Base-by-base conservation (phyloP, 2,888 invertebrate genomes). In the Xylota sylvarum region DNA sequence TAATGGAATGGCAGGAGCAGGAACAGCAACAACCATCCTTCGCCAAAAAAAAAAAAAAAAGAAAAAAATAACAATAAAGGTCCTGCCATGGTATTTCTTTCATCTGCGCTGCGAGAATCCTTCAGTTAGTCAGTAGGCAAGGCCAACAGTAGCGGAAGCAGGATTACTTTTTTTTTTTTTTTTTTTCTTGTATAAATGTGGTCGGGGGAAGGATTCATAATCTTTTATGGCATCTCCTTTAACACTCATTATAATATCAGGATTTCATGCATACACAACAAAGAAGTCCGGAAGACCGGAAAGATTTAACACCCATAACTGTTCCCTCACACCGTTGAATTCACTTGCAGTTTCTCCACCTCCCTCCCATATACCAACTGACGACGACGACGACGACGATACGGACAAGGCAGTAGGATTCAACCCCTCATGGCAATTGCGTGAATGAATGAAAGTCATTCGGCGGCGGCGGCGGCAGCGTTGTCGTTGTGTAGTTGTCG, bases 241-340 rank as follows among this genome's bases (percentile, higher is more conserved):
- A 78, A 78, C 77, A 69, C 83, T 87, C 74, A 79, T 87, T 83
- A 87, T 78, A 79, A 79, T 87, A 83, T 87, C 83, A 83, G 83
- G 69, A 83, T 79, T 87, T 70, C 70, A 65, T 83, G 77, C 62
- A 86, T 64, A 73, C 67, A 84, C 81, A 86, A 78, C 82, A 78
- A 82, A 77, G 64, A 67, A 79, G 73, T 43, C 78, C 82, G 78
- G 69, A 82, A 78, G 67, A 67, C 69, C 86, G 82, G 82, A 87
- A 87, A 87, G 79, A 83, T 83, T 83, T 74, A 87, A 60, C 87
- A 87, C 79, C 69, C 74, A 79, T 58, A 83, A 83, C 64, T 67
- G 70, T 58, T 48, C 40, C 50, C 43, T 12, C 40, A 35, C 19
- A 32, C 48, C 62, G 19, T 32, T 12, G 52, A 30, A 23, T 67